Evolutionary conservation across 2,113 vertebrate genomes (phyloP), one percentile per base, ranked within the genome.

Genomic region (Gobio gobio): DNA sequence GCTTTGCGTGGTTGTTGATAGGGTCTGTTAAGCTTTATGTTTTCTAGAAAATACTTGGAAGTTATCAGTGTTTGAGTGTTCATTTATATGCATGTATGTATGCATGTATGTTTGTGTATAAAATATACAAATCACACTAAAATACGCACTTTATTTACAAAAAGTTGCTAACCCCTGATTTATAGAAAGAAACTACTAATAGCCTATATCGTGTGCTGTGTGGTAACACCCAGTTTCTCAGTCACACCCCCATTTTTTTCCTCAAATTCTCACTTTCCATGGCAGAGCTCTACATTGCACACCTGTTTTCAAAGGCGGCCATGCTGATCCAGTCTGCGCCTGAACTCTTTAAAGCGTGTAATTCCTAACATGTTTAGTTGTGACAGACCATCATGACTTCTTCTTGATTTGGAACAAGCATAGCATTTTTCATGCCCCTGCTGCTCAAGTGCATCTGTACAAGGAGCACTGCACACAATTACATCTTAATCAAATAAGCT

Each of bases 401-500:
- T 78, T 33, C 66, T 86, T 85, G 82, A 87, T 83, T 83, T 83
- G 76, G 72, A 80, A 85, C 84, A 86, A 76, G 75, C 54, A 72
- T 43, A 64, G 40, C 70, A 72, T 84, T 87, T 72, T 89, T 86
- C 83, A 86, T 82, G 82, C 78, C 61, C 24, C 59, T 83, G 45
- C 29, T 80, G 26, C 63, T 36, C 72, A 73, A 68, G 26, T 33
- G 40, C 77, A 82, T 72, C 80, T 84, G 49, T 82, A 80, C 66
- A 82, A 86, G 68, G 45, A 63, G 51, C 33, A 83, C 78, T 88
- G 89, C 78, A 84, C 36, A 76, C 81, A 86, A 88, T 90, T 91
- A 90, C 78, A 78, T 89, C 68, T 83, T 73, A 90, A 90, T 88
- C 89, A 88, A 91, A 90, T 86, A 85, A 88, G 70, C 78, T 78